Evolutionary conservation across 2,797 vertebrate genomes (phyloP).

Genomic region (Xenentodon cancila): DNA sequence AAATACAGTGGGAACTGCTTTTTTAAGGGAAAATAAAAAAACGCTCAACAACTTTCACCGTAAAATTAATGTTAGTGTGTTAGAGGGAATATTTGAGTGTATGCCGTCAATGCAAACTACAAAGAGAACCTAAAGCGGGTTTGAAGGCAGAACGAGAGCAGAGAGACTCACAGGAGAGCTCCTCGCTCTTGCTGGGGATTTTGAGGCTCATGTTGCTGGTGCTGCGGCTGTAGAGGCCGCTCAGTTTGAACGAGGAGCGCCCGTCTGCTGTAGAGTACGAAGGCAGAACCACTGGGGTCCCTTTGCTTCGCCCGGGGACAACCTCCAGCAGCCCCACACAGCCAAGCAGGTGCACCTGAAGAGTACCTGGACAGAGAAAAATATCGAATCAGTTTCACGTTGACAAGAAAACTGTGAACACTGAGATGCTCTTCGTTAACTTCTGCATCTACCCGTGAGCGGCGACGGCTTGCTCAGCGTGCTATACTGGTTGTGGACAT

Average conservation of each 20-base stretch:
- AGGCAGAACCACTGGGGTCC: constrained; percentile 74
- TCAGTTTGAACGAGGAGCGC: constrained; percentile 85
- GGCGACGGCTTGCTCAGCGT: constrained; percentile 90
- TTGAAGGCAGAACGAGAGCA: background rate
- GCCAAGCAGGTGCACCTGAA: constrained; percentile 88
- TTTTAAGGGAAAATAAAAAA: background rate
- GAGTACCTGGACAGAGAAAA: constrained; percentile 76
- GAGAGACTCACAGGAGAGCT: constrained; percentile 79
- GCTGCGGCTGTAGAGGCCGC: constrained; percentile 87
- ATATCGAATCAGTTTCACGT: background rate
- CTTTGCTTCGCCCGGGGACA: constrained; percentile 84
- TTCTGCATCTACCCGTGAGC: constrained; percentile 84
- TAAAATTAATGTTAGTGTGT: no score
- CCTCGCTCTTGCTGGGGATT: constrained; percentile 84
- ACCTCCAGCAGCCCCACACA: constrained; percentile 85
- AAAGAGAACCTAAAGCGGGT: background rate
- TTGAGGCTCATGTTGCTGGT: constrained; percentile 88
- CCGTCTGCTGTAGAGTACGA: constrained; percentile 81
- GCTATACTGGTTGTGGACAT: constrained; percentile 88
- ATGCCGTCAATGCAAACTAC: no score
- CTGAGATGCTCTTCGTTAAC: no score
- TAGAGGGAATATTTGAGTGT: no score
- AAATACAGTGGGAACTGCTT: background rate
- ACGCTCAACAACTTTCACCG: background rate
- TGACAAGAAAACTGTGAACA: background rate